Percentiles rank a stretch among this genome's conserved stretches.
Evolutionary conservation across 2,797 vertebrate genomes (phyloP).

Genomic region (Trachops cirrhosus): DNA sequence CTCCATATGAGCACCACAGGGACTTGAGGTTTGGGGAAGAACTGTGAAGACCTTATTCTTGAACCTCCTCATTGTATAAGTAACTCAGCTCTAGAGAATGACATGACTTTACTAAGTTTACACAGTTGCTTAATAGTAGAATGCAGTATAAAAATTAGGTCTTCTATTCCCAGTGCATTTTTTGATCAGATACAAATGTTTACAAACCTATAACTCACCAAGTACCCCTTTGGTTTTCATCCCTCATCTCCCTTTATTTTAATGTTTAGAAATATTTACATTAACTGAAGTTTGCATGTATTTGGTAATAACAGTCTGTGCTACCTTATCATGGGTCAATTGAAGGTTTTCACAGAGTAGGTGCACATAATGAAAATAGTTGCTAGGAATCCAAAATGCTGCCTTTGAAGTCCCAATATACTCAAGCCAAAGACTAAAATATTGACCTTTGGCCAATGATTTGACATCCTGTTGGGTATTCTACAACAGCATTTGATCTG

Average conservation of each 20-base stretch:
- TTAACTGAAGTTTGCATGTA: background rate
- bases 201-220: background rate
- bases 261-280: background rate
- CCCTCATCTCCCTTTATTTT: background rate
- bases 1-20: rapidly evolving
- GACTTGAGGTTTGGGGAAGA: background rate
- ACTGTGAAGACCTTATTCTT: background rate
- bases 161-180: background rate
- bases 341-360: background rate
- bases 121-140: background rate
- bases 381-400: background rate
- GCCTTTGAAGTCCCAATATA: background rate
- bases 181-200: background rate
- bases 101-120: background rate
- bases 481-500: background rate
- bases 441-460: background rate
- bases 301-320: background rate
- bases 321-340: background rate
- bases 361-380: background rate
- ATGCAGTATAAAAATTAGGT: background rate
- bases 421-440: background rate
- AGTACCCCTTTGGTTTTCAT: background rate
- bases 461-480: background rate
- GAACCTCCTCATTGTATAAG: background rate
- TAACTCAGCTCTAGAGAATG: background rate